These are phyloP conservation scores for Platyscapa corneri DNA, from an alignment of 1,140 invertebrate species.

Conservation along the genomic window DNA sequence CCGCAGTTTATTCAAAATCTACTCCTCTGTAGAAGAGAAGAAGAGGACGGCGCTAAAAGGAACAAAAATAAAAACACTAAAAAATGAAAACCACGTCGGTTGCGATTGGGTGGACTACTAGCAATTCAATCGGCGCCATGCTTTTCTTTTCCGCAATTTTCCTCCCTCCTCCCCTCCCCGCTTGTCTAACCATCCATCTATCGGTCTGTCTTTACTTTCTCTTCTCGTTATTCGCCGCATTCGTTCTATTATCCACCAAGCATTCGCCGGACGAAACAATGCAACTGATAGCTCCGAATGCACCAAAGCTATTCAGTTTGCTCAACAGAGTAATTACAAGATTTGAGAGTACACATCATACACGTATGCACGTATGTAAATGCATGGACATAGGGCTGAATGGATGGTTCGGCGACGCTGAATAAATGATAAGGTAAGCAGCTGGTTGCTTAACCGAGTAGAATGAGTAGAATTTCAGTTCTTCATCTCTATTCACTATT, in stretches of 20 bases:
- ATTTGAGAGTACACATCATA: neutral
- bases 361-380: no score
- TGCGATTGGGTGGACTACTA: neutral
- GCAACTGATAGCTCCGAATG: neutral
- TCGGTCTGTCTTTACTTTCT: no score
- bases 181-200: no score
- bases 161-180: neutral
- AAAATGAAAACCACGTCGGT: constrained; percentile 3
- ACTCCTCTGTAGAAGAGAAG: neutral
- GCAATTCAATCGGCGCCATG: neutral
- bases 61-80: neutral
- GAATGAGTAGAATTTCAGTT: neutral
- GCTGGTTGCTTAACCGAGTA: neutral
- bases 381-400: neutral
- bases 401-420: neutral
- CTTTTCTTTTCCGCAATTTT: constrained; percentile 21
- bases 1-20: constrained; percentile 20
- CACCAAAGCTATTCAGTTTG: neutral
- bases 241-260: neutral
- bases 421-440: constrained; percentile 15
- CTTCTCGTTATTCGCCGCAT: neutral
- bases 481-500: neutral
- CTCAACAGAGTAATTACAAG: constrained; percentile 13
- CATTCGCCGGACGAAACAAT: neutral
- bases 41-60: neutral